A percentile compares a stretch with the other conserved stretches of the same genome.
Evolutionary conservation across 2,888 invertebrate species (phyloP).

Genomic region (Ennomos fuscantarius): DNA sequence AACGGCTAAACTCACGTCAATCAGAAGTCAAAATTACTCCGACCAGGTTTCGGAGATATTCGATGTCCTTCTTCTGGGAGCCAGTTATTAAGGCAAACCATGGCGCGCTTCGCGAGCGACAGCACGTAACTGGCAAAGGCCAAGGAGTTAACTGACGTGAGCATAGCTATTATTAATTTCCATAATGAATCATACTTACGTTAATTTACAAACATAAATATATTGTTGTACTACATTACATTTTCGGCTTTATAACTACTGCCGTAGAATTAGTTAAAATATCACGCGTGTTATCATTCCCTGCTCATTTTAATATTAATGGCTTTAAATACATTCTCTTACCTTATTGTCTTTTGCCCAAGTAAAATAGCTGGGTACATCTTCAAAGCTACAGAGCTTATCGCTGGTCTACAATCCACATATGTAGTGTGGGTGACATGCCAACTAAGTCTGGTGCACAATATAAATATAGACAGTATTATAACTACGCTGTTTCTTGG

Average conservation of each 20-base stretch:
- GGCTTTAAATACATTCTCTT: conserved; percentile 22
- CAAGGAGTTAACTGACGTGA: too few species aligned
- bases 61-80: too few species aligned
- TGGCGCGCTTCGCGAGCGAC: too few species aligned
- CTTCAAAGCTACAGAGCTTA: conserved; percentile 56
- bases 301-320: conserved; percentile 10
- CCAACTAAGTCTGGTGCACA: conserved; percentile 54
- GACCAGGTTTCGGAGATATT: too few species aligned
- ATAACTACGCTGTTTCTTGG: conserved; percentile 1
- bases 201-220: too few species aligned
- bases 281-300: not conserved
- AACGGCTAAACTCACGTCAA: too few species aligned
- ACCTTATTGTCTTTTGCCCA: conserved; percentile 6
- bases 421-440: conserved; percentile 65
- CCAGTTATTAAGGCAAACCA: too few species aligned
- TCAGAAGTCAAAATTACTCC: too few species aligned
- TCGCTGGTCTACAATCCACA: conserved; percentile 58
- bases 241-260: not conserved
- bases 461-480: conserved; percentile 15
- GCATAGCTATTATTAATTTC: too few species aligned
- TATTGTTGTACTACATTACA: too few species aligned
- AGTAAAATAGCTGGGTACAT: conserved; percentile 41
- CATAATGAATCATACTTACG: too few species aligned
- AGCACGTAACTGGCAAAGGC: too few species aligned
- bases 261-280: not conserved